Percentiles rank a stretch among this genome's conserved stretches.
Conservation (phyloP, 2,113 vertebrate genomes). For the Argyrosomus japonicus region DNA sequence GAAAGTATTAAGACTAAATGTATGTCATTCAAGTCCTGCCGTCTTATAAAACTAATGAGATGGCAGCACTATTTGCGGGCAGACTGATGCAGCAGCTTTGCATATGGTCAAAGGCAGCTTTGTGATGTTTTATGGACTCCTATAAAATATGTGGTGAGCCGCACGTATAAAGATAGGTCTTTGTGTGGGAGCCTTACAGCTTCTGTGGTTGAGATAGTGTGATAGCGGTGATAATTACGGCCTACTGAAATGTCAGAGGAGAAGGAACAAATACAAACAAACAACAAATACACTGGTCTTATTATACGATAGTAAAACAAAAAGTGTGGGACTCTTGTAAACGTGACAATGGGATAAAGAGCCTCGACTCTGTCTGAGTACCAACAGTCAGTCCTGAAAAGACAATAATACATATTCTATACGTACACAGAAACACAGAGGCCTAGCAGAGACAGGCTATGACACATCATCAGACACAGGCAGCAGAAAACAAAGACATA, state of each 20-base stretch:
- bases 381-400: neutral
- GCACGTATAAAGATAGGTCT: slow-evolving; percentile 18
- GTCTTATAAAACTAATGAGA: neutral
- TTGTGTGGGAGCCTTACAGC: slow-evolving; percentile 1
- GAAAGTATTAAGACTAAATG: neutral
- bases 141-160: slow-evolving; percentile 40
- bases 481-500: slow-evolving; percentile 55
- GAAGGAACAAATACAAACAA: neutral
- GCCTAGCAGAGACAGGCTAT: slow-evolving; percentile 10
- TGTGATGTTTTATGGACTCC: slow-evolving; percentile 35
- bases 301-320: neutral
- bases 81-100: slow-evolving; percentile 31
- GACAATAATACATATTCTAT: neutral
- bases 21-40: neutral
- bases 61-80: neutral
- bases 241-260: neutral
- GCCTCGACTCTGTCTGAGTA: neutral
- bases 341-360: neutral
- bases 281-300: neutral
- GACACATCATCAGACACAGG: slow-evolving; percentile 42
- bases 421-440: neutral
- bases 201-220: slow-evolving; percentile 13
- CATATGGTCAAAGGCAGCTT: slow-evolving; percentile 41
- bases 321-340: neutral
- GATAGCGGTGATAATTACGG: slow-evolving; percentile 2